Evolutionary conservation across 2,797 vertebrate species (phyloP), one percentile per base, ranked within the genome.

Genomic region (Distichodus sexfasciatus): DNA sequence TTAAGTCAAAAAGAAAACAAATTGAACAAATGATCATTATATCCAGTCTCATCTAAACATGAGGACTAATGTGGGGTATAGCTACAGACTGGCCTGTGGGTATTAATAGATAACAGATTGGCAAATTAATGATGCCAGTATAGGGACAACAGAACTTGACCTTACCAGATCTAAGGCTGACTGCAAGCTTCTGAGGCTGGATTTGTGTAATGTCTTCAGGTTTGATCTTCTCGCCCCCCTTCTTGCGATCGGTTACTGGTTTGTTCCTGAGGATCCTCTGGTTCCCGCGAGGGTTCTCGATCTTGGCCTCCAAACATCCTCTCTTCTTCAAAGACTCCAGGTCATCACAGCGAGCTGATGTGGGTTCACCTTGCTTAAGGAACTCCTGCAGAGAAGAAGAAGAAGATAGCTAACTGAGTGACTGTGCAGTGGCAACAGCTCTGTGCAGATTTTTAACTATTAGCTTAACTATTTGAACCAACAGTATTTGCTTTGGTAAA

Each of bases 141-240:
- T 64, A 24, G n/a, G n/a, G n/a, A 36, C 23, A 15, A 17, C 6
- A 15, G 3, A 23, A 17, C 4, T 1, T 36, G 6, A 9, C 31
- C 11, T 76, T 90, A 99, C 97, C 97, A 1, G 95, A 92, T 89
- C 97, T 83, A 12, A 99, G 90, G 0, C 86, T 90, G 71, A 99
- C 77, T 1, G 83, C 83, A 47, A 99, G 79, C 75, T 97, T 94
- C 84, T 99, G 97, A 0, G 97, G 97, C 72, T 97, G 94, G 77
- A 99, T 95, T 87, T 99, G 97, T 0, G 96, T 99, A 79, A 99
- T 98, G 54, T 96, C 90, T 66, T 96, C 92, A 0, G 94, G 92
- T 35, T 82, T 88, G 54, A 96, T 88, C 44, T 94, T 96, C 7
- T 73, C 79, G 0, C 91, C 90, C 77, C 91, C 93, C 70, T 89